Evolutionary conservation across 2,797 vertebrate species (phyloP).

Genomic region (Pseudomugil tenellus): DNA sequence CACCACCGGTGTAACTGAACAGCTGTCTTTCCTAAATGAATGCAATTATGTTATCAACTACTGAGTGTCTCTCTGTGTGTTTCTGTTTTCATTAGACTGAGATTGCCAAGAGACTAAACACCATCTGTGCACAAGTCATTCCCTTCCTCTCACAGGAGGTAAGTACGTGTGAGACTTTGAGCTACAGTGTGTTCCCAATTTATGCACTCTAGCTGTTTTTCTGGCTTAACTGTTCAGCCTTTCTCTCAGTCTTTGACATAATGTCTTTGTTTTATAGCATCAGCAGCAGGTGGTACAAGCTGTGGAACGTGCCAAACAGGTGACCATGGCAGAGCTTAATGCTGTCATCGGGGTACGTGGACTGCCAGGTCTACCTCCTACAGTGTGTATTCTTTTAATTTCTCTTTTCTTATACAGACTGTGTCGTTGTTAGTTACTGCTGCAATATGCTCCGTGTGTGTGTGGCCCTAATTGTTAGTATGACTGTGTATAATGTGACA

Average conservation of each 20-base stretch:
- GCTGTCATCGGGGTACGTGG: conserved; percentile 98
- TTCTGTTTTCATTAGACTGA: conserved; percentile 88
- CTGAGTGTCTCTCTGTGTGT: conserved; percentile 59
- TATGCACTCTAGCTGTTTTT: conserved; percentile 20
- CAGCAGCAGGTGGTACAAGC: conserved; percentile 98
- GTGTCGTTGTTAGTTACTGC: conserved; percentile 12
- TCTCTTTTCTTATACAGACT: conserved; percentile 44
- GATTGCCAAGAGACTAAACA: conserved; percentile 98
- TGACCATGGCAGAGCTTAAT: conserved; percentile 98
- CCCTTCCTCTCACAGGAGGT: conserved; percentile 99
- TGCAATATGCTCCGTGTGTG: conserved; percentile 10
- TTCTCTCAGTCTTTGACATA: neutral
- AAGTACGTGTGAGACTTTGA: conserved; percentile 84
- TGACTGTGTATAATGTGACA: too few relatives aligned
- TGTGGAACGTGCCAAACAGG: conserved; percentile 96
- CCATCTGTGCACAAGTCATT: conserved; percentile 99
- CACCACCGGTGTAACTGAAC: conserved; percentile 66
- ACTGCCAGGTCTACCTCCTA: conserved; percentile 95
- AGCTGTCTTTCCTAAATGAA: conserved; percentile 72
- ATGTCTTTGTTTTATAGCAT: conserved; percentile 81
- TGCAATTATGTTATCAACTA: conserved; percentile 75
- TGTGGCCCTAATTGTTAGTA: neutral
- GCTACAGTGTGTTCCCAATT: conserved; percentile 32
- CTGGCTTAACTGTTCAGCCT: conserved; percentile 19
- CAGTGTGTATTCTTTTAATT: conserved; percentile 89